A percentile compares a stretch with the other conserved stretches of the same genome.
Conservation (phyloP, 2,888 invertebrate genomes). For the Ophion ellenae region DNA sequence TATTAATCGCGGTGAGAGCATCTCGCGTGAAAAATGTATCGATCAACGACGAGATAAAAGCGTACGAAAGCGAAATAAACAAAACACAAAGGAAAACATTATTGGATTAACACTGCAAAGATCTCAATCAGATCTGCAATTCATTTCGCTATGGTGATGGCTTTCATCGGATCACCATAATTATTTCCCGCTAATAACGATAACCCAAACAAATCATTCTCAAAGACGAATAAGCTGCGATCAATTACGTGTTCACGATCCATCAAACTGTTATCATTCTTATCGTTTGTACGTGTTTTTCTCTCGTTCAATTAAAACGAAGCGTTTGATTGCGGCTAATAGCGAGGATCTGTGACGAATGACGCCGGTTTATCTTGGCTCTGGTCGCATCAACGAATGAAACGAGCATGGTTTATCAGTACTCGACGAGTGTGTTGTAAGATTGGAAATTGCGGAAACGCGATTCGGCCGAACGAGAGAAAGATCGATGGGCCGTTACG, state of each 20-base stretch:
- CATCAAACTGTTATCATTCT: neutral
- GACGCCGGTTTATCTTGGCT: neutral
- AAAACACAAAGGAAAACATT: neutral
- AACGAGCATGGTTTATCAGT: slow-evolving; percentile 28
- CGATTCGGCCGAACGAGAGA: slow-evolving; percentile 57
- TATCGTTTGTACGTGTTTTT: neutral
- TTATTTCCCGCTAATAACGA: no score
- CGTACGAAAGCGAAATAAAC: neutral
- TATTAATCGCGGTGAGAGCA: neutral
- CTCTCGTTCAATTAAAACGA: neutral
- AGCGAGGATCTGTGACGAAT: neutral
- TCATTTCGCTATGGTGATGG: no score
- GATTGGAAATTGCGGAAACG: slow-evolving; percentile 55
- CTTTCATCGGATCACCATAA: no score
- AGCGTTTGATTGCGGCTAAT: neutral
- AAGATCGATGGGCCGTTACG: slow-evolving; percentile 64
- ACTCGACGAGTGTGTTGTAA: slow-evolving; percentile 48
- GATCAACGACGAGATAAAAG: neutral
- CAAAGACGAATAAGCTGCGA: neutral
- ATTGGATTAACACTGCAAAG: neutral
- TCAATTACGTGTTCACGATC: neutral
- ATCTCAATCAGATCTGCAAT: no score
- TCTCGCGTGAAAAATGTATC: neutral
- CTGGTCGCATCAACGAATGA: slow-evolving; percentile 31
- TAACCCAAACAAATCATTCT: no score